Base-by-base conservation (phyloP, 2,113 vertebrate genomes). In the Cyanoliseus patagonus region DNA sequence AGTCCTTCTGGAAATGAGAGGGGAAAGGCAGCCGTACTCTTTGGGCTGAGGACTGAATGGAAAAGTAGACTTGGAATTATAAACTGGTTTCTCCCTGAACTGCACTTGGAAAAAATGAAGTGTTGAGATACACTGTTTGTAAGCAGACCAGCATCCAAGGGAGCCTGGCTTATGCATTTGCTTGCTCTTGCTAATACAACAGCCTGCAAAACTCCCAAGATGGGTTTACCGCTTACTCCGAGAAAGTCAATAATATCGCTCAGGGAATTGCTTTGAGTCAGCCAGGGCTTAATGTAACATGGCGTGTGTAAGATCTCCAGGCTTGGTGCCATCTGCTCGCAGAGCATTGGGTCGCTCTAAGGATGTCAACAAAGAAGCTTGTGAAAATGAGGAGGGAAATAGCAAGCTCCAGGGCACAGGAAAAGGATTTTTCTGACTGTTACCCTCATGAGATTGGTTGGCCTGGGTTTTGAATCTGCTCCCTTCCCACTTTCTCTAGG, bases 271-370 rank as follows among this genome's bases (percentile, higher is more conserved):
- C 73, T 94, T 75, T 0, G 2, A 77, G 69, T 84, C 80, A 89
- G 61, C 83, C 55, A 68, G 88, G 37, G 42, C 73, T 93, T 95
- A 75, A 82, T 86, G 62, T 68, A 64, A 61, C 76, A 55, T n/a
- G 64, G 47, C 33, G 55, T 20, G 44, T 89, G 81, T 89, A 85
- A 89, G 74, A 53, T 78, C 86, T 61, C 68, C 0, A 1, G 83
- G 44, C 69, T 61, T 39, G 76, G 61, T 72, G 89, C 77, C 91
- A 85, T 95, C 83, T 94, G 93, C 91, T 95, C 41, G 25, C 5
- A 5, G 70, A 82, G 44, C 69, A 30, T 17, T 55, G 39, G 30
- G 55, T 89, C 0, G 0, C 62, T 84, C 7, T 33, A 57, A 79
- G 30, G 39, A 76, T 87, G 86, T 75, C 77, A 91, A 76, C 55